phyloP scores from a whole-genome alignment of 2,888 invertebrate genomes.

The Lithodes maja region DNA sequence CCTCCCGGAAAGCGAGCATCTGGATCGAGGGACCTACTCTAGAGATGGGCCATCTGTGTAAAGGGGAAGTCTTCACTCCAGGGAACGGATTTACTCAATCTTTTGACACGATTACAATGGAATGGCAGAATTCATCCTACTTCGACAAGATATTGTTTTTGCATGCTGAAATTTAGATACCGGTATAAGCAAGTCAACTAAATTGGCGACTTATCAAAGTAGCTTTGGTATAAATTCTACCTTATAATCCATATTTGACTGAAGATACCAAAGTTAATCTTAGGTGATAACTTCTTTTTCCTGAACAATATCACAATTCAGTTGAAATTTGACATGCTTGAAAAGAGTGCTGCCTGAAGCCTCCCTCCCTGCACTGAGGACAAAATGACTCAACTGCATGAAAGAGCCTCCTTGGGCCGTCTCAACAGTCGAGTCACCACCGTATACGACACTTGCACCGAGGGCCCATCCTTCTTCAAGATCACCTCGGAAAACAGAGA shows the following conservation, averaged over 20 bases:
- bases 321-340: neutral
- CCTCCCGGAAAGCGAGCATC: conserved; percentile 61
- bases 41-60: conserved; percentile 52
- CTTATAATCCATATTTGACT: neutral
- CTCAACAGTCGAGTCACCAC: conserved; percentile 45
- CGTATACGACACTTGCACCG: conserved; percentile 41
- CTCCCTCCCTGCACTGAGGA: conserved; percentile 16
- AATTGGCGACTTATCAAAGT: neutral
- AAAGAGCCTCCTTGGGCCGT: conserved; percentile 44
- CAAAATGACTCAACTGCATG: conserved; percentile 48
- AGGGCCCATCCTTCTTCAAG: conserved; percentile 42
- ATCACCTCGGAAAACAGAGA: conserved; percentile 50
- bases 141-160: neutral
- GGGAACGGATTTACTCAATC: neutral
- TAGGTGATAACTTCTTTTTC: too few relatives aligned
- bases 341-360: neutral
- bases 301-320: too few relatives aligned
- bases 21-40: conserved; percentile 53
- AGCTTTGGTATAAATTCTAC: neutral
- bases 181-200: neutral
- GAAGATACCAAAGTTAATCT: too few relatives aligned
- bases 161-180: neutral
- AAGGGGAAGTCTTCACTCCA: conserved; percentile 21
- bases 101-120: neutral
- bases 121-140: neutral